A percentile compares a stretch with the other conserved stretches of the same genome.
Evolutionary conservation across 2,797 vertebrate species (phyloP).

Genomic region (Trichosurus vulpecula): DNA sequence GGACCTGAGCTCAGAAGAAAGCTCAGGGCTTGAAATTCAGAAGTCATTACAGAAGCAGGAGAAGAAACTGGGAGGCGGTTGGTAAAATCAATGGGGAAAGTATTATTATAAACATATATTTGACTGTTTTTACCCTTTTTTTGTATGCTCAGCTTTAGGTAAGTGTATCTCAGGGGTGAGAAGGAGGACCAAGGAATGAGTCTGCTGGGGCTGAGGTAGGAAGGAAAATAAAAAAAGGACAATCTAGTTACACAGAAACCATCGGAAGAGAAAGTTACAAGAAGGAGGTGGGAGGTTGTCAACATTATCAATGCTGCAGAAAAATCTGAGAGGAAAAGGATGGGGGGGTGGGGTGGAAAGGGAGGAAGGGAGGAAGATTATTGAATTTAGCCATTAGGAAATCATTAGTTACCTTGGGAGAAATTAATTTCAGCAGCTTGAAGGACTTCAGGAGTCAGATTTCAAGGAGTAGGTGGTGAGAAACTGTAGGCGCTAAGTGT

Average conservation of each 20-base stretch:
- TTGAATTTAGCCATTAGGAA: neutral
- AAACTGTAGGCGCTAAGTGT: neutral
- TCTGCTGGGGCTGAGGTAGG: neutral
- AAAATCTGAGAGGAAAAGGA: neutral
- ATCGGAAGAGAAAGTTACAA: neutral
- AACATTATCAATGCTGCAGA: neutral
- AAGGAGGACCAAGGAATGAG: neutral
- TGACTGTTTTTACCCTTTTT: neutral
- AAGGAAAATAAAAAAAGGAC: neutral
- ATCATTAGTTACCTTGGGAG: neutral
- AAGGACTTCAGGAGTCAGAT: neutral
- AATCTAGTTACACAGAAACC: neutral
- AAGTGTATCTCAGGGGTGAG: neutral
- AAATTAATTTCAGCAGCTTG: neutral
- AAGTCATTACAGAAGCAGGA: neutral
- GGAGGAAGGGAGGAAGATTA: neutral
- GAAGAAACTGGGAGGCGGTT: neutral
- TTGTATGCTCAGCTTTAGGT: neutral
- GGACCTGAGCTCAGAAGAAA: neutral
- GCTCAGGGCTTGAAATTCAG: neutral
- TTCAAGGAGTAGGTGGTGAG: neutral
- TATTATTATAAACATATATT: neutral
- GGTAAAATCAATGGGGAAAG: neutral
- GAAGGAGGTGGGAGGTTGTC: neutral
- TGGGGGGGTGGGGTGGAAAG: neutral